A percentile compares a stretch with the other conserved stretches of the same genome.
Evolutionary conservation across 1,140 invertebrate species (phyloP).

Genomic region (Drosophila sechellia): DNA sequence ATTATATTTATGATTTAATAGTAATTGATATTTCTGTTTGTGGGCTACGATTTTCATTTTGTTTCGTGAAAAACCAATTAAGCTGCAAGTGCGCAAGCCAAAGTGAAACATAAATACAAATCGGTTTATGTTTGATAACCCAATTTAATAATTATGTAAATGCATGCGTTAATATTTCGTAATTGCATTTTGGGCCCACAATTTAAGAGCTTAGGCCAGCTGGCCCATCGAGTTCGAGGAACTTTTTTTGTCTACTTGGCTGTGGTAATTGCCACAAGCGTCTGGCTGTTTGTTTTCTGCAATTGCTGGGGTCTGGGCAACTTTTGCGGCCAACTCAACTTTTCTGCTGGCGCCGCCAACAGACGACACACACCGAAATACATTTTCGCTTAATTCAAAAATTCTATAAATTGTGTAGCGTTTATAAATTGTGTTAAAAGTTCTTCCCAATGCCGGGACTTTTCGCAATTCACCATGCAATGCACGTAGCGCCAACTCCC

Average conservation of each 20-base stretch:
- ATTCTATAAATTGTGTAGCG: conserved; percentile 77
- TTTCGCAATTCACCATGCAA: conserved; percentile 56
- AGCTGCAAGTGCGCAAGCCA: conserved; percentile 23
- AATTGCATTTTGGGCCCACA: conserved; percentile 32
- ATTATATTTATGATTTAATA: conserved; percentile 62
- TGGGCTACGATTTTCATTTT: conserved; percentile 15
- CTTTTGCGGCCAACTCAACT: conserved; percentile 44
- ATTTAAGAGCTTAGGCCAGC: conserved; percentile 32
- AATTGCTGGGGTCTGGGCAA: conserved; percentile 21
- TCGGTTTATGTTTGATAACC: conserved; percentile 57
- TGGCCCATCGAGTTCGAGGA: conserved; percentile 19
- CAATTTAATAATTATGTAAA: conserved; percentile 72
- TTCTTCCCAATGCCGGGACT: conserved; percentile 54
- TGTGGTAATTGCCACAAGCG: conserved; percentile 68
- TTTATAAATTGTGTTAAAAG: conserved; percentile 82
- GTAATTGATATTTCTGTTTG: conserved; percentile 58
- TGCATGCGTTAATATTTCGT: conserved; percentile 61
- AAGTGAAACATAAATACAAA: conserved; percentile 44
- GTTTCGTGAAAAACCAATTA: conserved; percentile 58
- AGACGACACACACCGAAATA: conserved; percentile 27
- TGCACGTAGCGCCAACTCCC: conserved; percentile 58
- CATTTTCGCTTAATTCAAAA: conserved; percentile 73
- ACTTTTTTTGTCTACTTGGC: conserved; percentile 59
- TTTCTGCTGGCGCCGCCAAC: conserved; percentile 47
- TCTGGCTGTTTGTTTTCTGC: conserved; percentile 61